Conservation (phyloP, 2,888 invertebrate genomes). For the Epistrophe grossulariae region DNA sequence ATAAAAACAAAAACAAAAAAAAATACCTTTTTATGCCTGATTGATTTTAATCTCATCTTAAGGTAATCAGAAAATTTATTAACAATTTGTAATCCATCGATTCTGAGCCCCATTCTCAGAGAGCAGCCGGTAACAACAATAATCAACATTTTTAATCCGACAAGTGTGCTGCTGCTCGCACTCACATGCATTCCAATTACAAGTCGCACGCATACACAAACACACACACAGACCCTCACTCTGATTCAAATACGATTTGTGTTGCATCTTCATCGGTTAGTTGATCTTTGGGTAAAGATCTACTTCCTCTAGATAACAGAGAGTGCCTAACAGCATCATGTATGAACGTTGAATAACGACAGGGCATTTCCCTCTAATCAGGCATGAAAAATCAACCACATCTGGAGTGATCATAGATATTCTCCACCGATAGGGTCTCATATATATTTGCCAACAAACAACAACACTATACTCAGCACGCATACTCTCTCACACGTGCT, state of each 20-base stretch:
- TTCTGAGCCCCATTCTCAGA: slow-evolving; percentile 64
- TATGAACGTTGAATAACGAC: slow-evolving; percentile 29
- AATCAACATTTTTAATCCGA: slow-evolving; percentile 71
- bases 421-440: slow-evolving; percentile 41
- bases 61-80: slow-evolving; percentile 75
- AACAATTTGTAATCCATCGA: slow-evolving; percentile 74
- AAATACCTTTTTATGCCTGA: slow-evolving; percentile 51
- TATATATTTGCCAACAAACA: not conserved
- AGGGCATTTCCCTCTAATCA: slow-evolving; percentile 69
- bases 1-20: not conserved
- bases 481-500: slow-evolving; percentile 39
- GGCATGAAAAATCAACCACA: slow-evolving; percentile 72
- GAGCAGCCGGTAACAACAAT: slow-evolving; percentile 28
- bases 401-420: slow-evolving; percentile 59
- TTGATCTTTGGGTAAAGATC: slow-evolving; percentile 62
- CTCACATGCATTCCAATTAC: slow-evolving; percentile 31
- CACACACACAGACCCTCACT: not conserved
- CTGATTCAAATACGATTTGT: not conserved
- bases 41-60: slow-evolving; percentile 74
- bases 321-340: slow-evolving; percentile 35
- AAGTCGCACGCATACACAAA: not conserved
- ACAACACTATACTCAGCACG: slow-evolving; percentile 28
- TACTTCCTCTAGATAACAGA: slow-evolving; percentile 46
- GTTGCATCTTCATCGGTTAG: slow-evolving; percentile 51
- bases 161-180: slow-evolving; percentile 69